Evolutionary conservation across 2,113 vertebrate genomes (phyloP).

Genomic region (Campylomormyrus numenius): DNA sequence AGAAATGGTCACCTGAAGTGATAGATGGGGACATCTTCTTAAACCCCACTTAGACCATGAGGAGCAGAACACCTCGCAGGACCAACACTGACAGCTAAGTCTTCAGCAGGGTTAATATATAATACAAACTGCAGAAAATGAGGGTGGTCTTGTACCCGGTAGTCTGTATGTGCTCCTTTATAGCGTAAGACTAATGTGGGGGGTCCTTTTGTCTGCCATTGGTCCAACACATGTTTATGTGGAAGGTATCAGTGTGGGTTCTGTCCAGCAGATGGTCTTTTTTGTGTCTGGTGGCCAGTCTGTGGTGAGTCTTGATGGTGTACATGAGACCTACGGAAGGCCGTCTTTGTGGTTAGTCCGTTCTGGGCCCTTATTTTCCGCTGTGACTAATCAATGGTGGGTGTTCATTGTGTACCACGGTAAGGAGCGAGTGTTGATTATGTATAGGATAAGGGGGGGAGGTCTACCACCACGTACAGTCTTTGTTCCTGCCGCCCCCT

Average conservation of each 20-base stretch:
- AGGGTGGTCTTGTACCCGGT: background rate
- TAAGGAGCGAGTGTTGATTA: conserved; percentile 23
- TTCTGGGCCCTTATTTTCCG: background rate
- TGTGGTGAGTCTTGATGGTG: background rate
- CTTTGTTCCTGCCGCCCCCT: background rate
- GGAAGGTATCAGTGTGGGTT: background rate
- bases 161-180: background rate
- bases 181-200: background rate
- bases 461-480: conserved; percentile 2
- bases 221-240: background rate
- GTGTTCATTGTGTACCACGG: background rate
- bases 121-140: background rate
- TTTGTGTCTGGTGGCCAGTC: background rate
- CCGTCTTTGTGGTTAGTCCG: background rate
- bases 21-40: background rate
- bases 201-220: background rate
- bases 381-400: background rate
- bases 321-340: background rate
- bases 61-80: background rate
- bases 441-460: conserved; percentile 44
- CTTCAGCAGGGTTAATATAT: background rate
- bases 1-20: background rate
- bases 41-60: background rate
- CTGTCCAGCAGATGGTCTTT: background rate
- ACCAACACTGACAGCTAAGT: background rate